These are phyloP conservation scores for Acrobasis repandana DNA, from an alignment of 2,888 invertebrate genomes.

Conservation along the genomic window DNA sequence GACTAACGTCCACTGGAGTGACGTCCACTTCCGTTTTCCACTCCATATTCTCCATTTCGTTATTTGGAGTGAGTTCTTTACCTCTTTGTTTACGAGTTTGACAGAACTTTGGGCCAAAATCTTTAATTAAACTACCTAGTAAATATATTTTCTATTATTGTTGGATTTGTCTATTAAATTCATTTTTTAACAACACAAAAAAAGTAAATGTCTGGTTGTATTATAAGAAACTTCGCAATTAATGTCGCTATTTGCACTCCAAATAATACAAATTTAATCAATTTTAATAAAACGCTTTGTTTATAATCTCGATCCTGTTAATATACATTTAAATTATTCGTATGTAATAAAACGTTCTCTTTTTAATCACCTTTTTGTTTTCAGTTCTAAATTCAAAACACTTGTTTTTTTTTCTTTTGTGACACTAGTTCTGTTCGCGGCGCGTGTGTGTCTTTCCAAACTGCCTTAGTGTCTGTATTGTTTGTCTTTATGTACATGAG, in stretches of 20 bases:
- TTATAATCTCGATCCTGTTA: neutral
- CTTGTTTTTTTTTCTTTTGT: neutral
- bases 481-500: constrained; percentile 12
- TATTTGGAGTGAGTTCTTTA: neutral
- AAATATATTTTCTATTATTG: too few species aligned
- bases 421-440: neutral
- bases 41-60: neutral
- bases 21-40: neutral
- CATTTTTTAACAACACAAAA: neutral
- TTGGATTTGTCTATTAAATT: neutral
- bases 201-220: too few species aligned
- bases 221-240: neutral
- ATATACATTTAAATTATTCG: neutral
- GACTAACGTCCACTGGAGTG: neutral
- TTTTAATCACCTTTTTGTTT: neutral
- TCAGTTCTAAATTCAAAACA: neutral
- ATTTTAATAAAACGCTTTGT: neutral
- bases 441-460: constrained; percentile 3
- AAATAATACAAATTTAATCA: neutral
- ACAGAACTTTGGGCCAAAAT: neutral
- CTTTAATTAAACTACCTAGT: too few species aligned
- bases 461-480: neutral
- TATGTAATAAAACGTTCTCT: neutral
- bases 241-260: neutral
- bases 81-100: neutral